phyloP scores from a whole-genome alignment of 2,113 vertebrate species.

The Tragelaphus buxtoni region DNA sequence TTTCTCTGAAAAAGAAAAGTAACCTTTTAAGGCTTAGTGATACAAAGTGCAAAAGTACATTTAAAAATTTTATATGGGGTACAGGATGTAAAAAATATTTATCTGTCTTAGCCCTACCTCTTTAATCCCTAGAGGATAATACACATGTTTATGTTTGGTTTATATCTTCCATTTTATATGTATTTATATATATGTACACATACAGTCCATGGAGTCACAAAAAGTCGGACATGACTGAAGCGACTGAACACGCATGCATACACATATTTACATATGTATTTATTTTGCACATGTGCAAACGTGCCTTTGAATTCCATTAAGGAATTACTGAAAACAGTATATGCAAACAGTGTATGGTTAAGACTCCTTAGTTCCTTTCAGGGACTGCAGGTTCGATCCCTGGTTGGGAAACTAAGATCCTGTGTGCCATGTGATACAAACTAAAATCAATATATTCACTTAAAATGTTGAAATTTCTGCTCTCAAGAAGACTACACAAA shows the following conservation, averaged over 20 bases:
- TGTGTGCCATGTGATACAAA: not conserved
- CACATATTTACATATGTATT: not conserved
- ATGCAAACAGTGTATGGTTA: not conserved
- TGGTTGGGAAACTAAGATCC: not conserved
- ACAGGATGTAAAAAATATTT: not conserved
- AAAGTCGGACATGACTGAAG: not conserved
- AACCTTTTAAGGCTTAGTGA: not conserved
- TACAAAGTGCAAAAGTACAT: not conserved
- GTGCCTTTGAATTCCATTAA: slow-evolving; percentile 1
- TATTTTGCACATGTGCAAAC: not conserved
- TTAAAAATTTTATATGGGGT: not conserved
- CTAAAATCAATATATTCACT: not conserved
- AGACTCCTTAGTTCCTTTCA: not conserved
- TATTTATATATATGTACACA: not conserved
- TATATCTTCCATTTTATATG: not conserved
- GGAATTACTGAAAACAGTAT: not conserved
- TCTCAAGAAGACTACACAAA: not conserved
- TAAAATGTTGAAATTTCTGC: not conserved
- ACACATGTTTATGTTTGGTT: not conserved
- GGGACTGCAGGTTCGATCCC: not conserved
- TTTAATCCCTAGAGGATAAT: not conserved
- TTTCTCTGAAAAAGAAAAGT: not conserved
- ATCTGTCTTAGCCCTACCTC: not conserved
- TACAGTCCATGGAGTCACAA: not conserved
- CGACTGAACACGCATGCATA: not conserved